These are phyloP conservation scores for Tachysurus fulvidraco DNA, from an alignment of 2,113 vertebrate species.

Conservation along the genomic window DNA sequence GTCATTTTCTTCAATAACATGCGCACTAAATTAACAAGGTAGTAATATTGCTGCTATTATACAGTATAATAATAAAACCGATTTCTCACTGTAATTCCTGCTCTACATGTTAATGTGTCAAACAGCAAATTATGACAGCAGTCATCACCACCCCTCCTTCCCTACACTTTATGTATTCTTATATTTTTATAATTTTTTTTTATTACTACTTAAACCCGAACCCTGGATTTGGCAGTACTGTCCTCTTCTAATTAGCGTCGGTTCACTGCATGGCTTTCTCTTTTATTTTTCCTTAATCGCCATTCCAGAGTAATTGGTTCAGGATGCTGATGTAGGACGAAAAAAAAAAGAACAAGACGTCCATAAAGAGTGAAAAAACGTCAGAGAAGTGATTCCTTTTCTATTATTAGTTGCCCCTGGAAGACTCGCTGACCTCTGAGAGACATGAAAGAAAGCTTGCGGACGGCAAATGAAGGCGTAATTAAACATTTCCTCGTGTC, in stretches of 20 bases:
- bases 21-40: neutral
- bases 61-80: no score
- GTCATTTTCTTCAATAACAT: neutral
- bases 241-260: conserved; percentile 62
- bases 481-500: neutral
- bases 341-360: conserved; percentile 54
- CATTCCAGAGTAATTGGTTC: conserved; percentile 71
- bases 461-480: neutral
- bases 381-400: conserved; percentile 65
- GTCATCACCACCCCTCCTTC: neutral
- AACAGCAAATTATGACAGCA: neutral
- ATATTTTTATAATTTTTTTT: conserved; percentile 7
- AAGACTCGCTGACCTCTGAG: neutral
- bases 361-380: conserved; percentile 1
- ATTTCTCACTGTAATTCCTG: neutral
- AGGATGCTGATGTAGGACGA: conserved; percentile 62
- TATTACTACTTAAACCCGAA: conserved; percentile 28
- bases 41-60: neutral
- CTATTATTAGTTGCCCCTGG: conserved; percentile 19
- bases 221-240: conserved; percentile 58
- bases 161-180: conserved; percentile 5
- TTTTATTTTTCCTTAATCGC: conserved; percentile 71
- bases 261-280: conserved; percentile 67
- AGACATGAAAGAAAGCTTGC: conserved; percentile 9
- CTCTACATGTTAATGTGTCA: neutral